Percentiles rank a stretch among this genome's conserved stretches.
phyloP scores from a whole-genome alignment of 2,797 vertebrate species.

The Lindbergichthys nudifrons region DNA sequence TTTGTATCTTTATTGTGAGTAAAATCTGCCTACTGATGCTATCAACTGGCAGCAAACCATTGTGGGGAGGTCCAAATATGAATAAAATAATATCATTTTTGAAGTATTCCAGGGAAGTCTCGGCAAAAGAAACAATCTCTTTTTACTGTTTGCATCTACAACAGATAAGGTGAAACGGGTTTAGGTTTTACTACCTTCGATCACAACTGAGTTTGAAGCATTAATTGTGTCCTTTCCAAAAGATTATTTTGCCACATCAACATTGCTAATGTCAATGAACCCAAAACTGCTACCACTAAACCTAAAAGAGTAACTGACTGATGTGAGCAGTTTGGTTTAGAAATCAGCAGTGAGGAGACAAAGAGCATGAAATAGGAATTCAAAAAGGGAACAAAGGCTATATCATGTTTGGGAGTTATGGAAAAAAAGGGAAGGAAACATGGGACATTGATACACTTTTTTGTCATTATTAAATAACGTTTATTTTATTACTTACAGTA shows the following conservation, averaged over 20 bases:
- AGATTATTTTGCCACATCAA: conserved; percentile 2
- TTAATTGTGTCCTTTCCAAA: not conserved
- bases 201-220: too few species aligned
- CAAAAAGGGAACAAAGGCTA: not conserved
- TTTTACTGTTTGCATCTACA: too few species aligned
- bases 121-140: too few species aligned
- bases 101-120: too few species aligned
- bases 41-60: too few species aligned
- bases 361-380: not conserved
- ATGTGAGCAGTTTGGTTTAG: not conserved
- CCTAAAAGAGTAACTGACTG: conserved; percentile 1
- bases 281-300: not conserved
- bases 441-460: not conserved
- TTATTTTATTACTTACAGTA: not conserved
- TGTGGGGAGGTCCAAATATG: too few species aligned
- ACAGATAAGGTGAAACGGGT: too few species aligned
- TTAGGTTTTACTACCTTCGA: too few species aligned
- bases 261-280: not conserved
- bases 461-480: not conserved
- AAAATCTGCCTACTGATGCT: too few species aligned
- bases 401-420: not conserved
- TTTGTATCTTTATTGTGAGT: too few species aligned
- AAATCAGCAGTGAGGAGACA: conserved; percentile 10
- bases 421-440: not conserved
- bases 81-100: too few species aligned